Evolutionary conservation across 2,888 invertebrate species (phyloP).

Genomic region (Parthenolecanium corni): DNA sequence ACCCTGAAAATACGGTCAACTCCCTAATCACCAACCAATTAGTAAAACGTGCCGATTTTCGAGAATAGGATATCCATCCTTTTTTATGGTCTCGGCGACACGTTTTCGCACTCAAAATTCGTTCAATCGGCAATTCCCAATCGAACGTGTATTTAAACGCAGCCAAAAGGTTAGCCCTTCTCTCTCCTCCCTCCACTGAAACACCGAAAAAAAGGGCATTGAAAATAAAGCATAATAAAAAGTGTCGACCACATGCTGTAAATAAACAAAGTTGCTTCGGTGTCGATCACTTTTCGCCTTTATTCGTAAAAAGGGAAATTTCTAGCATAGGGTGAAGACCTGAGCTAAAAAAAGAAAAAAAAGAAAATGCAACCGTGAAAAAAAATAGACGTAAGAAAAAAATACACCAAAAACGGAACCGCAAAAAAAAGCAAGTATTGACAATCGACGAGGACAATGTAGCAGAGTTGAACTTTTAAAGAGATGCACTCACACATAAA

Average conservation of each 20-base stretch:
- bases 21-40: no score
- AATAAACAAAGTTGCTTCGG: slow-evolving; percentile 12
- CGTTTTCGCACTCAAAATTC: no score
- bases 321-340: not conserved
- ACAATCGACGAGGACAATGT: slow-evolving; percentile 6
- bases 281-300: slow-evolving; percentile 22
- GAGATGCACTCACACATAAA: slow-evolving; percentile 2
- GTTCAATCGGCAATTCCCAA: not conserved
- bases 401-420: slow-evolving; percentile 1
- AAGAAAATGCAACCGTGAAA: slow-evolving; percentile 16
- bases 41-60: no score
- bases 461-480: not conserved
- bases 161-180: not conserved
- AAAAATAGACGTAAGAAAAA: slow-evolving; percentile 8
- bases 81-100: no score
- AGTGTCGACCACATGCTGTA: slow-evolving; percentile 27
- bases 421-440: slow-evolving; percentile 8
- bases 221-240: not conserved
- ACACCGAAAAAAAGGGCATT: slow-evolving; percentile 8
- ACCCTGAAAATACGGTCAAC: no score
- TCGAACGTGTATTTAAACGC: slow-evolving; percentile 11
- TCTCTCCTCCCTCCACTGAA: not conserved
- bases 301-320: not conserved
- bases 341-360: not conserved
- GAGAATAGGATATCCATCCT: no score